Base-by-base conservation (phyloP, 2,888 invertebrate genomes). In the Acanthosoma haemorrhoidale region DNA sequence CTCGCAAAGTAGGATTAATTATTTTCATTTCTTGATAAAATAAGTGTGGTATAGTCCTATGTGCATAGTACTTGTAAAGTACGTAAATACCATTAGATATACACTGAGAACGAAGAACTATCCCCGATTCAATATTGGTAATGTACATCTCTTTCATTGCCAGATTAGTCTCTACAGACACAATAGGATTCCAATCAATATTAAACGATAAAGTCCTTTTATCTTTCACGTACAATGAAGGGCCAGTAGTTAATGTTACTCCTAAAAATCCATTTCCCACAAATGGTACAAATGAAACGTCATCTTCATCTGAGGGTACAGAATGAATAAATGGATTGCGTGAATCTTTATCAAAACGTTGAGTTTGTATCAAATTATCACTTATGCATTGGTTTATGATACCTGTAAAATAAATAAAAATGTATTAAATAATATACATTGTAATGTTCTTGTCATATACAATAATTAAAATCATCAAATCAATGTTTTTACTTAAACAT, bases 1-100 rank as follows among this genome's bases (percentile, higher is more conserved):
- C 80, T 57, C 81, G 79, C 76, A 83, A 84, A 13, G 87, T 84
- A 1, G 91, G 91, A 79, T 94, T 93, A 32, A 86, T 86, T 1
- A 94, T 82, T 77, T 86, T 85, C 69, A 94, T 85, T 78, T 92
- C 90, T 80, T 94, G 94, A 36, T 93, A 87, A 76, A 94, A 84
- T 68, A 94, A 81, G 34, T 88, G 86, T 2, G 93, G 91, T 70
- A 90, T 84, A 6, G 87, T 86, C 76, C 93, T 84, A 79, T 93
- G 93, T 6, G 92, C 91, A 78, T 90, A 93, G 79, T 88, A 88
- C 74, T 87, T 84, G 76, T 87, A 87, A 2, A 85, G 83, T 4
- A 86, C 82, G 75, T 86, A 84, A 75, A 87, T 82, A 16, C 85
- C 85, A 71, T 84, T 83, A 74, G 83, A 82, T 73, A 86, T 86